Conservation (phyloP, 2,888 invertebrate species). For the Melieria crassipennis region DNA sequence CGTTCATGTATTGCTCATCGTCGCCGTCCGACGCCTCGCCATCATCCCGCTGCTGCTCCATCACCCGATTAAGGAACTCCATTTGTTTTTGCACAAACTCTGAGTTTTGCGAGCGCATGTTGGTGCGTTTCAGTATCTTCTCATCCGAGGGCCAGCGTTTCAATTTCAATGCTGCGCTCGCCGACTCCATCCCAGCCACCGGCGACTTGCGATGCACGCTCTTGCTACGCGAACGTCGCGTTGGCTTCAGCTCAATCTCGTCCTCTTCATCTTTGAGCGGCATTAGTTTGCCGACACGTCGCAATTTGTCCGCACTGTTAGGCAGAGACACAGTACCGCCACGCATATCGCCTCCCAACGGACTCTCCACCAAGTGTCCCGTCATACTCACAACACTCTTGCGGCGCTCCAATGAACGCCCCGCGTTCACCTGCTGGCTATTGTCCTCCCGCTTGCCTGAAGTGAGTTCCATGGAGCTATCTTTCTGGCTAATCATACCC, state of each 20-base stretch:
- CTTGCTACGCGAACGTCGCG: conserved; percentile 57
- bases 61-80: conserved; percentile 70
- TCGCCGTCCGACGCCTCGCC: conserved; percentile 27
- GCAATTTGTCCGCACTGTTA: conserved; percentile 19
- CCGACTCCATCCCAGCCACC: conserved; percentile 1
- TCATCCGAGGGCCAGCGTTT: conserved; percentile 51
- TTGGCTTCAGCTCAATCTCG: conserved; percentile 2
- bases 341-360: not conserved
- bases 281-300: conserved; percentile 36
- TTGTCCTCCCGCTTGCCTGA: conserved; percentile 20
- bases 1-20: conserved; percentile 13
- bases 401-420: not conserved
- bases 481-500: conserved; percentile 16
- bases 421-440: conserved; percentile 25
- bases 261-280: conserved; percentile 46
- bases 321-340: not conserved
- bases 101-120: conserved; percentile 73
- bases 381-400: not conserved
- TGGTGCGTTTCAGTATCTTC: conserved; percentile 60
- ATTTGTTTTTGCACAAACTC: conserved; percentile 73
- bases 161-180: conserved; percentile 20
- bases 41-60: conserved; percentile 34
- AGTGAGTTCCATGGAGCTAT: conserved; percentile 10
- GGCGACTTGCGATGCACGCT: conserved; percentile 47
- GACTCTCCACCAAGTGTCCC: not conserved